Evolutionary conservation across 2,888 invertebrate species (phyloP).

Genomic region (Diarsia brunnea): DNA sequence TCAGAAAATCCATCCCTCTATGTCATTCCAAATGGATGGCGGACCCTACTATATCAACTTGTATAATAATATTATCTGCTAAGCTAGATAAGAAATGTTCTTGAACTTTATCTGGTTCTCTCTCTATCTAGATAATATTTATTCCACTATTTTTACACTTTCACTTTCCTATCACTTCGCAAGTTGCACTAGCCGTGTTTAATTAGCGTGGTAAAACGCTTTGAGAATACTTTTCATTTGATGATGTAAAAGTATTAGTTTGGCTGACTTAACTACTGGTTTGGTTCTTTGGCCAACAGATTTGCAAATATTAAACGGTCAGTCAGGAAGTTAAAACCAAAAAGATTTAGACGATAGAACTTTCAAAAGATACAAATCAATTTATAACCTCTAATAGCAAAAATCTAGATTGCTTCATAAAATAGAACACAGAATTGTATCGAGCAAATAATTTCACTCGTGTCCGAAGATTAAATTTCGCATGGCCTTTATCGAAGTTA

Average conservation of each 20-base stretch:
- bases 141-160: slow-evolving; percentile 51
- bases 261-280: slow-evolving; percentile 23
- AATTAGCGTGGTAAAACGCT: slow-evolving; percentile 65
- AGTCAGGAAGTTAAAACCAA: slow-evolving; percentile 14
- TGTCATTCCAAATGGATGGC: background rate
- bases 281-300: background rate
- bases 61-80: slow-evolving; percentile 12
- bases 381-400: background rate
- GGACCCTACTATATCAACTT: background rate
- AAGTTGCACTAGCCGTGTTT: slow-evolving; percentile 58
- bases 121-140: slow-evolving; percentile 31
- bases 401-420: slow-evolving; percentile 15
- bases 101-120: slow-evolving; percentile 27
- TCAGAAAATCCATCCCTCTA: background rate
- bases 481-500: slow-evolving; percentile 36
- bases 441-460: slow-evolving; percentile 11
- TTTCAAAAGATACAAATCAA: slow-evolving; percentile 16
- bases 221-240: slow-evolving; percentile 42
- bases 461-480: slow-evolving; percentile 19
- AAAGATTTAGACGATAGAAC: slow-evolving; percentile 7
- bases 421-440: slow-evolving; percentile 6
- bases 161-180: slow-evolving; percentile 63
- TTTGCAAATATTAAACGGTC: slow-evolving; percentile 24
- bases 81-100: slow-evolving; percentile 21
- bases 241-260: slow-evolving; percentile 40